These are phyloP conservation scores for Saccopteryx bilineata DNA, from an alignment of 2,113 vertebrate genomes.

Conservation along the genomic window DNA sequence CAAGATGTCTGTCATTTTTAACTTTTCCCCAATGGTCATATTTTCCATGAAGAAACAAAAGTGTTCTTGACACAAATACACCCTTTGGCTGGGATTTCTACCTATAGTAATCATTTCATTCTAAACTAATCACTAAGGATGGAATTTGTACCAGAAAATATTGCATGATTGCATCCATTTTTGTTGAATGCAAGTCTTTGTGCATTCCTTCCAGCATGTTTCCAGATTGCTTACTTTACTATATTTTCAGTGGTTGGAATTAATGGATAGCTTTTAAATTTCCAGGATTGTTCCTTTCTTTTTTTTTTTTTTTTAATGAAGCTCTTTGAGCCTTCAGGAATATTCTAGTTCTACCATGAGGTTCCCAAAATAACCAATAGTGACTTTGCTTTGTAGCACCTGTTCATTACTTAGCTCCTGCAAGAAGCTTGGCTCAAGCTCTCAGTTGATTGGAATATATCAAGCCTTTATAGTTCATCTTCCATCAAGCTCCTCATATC, in stretches of 20 bases:
- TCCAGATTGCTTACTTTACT: conserved; percentile 26
- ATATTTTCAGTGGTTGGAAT: conserved; percentile 53
- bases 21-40: background rate
- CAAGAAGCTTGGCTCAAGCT: conserved; percentile 12
- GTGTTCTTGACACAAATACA: background rate
- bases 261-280: conserved; percentile 34
- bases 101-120: background rate
- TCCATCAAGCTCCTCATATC: background rate
- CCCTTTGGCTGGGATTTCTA: background rate
- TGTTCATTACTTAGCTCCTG: conserved; percentile 46
- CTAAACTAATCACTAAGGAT: background rate
- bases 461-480: conserved; percentile 53
- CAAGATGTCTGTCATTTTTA: background rate
- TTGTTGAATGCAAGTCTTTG: background rate
- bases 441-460: conserved; percentile 20
- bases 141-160: conserved; percentile 44
- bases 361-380: conserved; percentile 40
- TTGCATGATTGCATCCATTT: background rate
- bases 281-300: background rate
- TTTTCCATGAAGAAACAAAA: background rate
- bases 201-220: background rate
- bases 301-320: background rate
- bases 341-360: background rate
- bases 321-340: background rate
- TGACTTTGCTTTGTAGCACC: conserved; percentile 10